These are phyloP conservation scores for Nothura maculosa DNA, from an alignment of 2,797 vertebrate genomes.

Conservation along the genomic window DNA sequence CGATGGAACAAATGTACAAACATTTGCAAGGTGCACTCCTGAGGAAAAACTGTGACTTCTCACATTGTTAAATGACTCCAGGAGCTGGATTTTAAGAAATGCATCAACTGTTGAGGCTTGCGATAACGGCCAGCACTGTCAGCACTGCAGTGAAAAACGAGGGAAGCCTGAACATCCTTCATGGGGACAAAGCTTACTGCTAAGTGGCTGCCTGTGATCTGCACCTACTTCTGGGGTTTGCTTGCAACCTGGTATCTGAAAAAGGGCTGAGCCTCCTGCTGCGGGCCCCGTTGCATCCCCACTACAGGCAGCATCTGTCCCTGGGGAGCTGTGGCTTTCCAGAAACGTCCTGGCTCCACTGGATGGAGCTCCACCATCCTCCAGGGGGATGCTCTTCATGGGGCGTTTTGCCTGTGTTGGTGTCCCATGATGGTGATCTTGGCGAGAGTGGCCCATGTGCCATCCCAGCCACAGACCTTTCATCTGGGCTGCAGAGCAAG, in stretches of 20 bases:
- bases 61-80: fast-evolving
- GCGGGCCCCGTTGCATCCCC: background rate
- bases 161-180: background rate
- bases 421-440: too few relatives aligned
- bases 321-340: too few relatives aligned
- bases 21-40: background rate
- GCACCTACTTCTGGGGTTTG: background rate
- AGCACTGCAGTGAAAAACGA: fast-evolving
- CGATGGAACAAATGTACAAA: fast-evolving
- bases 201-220: background rate
- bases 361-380: too few relatives aligned
- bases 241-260: background rate
- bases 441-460: too few relatives aligned
- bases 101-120: background rate
- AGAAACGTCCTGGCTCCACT: too few relatives aligned
- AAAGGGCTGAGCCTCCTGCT: fast-evolving
- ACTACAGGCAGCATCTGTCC: too few relatives aligned
- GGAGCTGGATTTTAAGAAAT: background rate
- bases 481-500: too few relatives aligned
- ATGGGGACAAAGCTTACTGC: background rate
- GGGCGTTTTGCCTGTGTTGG: too few relatives aligned
- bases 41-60: background rate
- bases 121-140: background rate
- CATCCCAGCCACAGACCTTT: too few relatives aligned
- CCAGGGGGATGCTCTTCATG: too few relatives aligned